Base-by-base conservation (phyloP, 1,140 invertebrate genomes). In the Plectrocnemia conspersa region DNA sequence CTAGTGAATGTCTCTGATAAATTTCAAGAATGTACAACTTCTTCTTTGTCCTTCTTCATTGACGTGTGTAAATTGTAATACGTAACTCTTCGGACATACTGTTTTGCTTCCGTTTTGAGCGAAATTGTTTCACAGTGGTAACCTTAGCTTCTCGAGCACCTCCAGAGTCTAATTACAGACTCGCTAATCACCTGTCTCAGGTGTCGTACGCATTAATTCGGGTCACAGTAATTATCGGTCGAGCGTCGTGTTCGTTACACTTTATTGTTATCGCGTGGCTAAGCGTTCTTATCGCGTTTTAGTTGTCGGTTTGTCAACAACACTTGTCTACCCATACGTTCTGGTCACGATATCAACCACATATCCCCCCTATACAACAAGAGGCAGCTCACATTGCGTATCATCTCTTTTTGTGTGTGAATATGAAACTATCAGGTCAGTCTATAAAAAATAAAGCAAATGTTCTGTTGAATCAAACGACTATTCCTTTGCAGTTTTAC, bases 191-290 rank as follows among this genome's bases (percentile, higher is more conserved):
- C 18, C 38, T 10, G 38, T 16, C 16, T 45, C 22, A 11, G 3
- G 42, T 45, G 13, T 42, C 13, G 24, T 21, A 22, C 42, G 9
- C n/a, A n/a, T 45, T 45, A 45, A 45, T 45, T 45, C 42, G 42
- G 42, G 42, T 45, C 42, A 45, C 11, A 22, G 42, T 22, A 24
- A 45, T 45, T 24, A 45, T 45, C 42, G 27, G 27, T 29, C 27
- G 27, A 29, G 27, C 6, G n/a, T 7, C 27, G 27, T 29, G 16
- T n/a, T n/a, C n/a, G n/a, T 45, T 38, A 38, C 35, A 38, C 35
- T 38, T 38, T 16, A 45, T 45, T 45, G 42, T 45, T 45, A 45
- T 45, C 42, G 22, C n/a, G 40, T 7, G 7, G 13, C n/a, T 22
- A 45, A 24, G 42, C 21, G 5, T 9, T 9, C 21, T 24, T 45